Percentiles rank a stretch among this genome's conserved stretches.
Evolutionary conservation across 2,113 vertebrate species (phyloP).

Genomic region (Dolichallabes microphthalmus): DNA sequence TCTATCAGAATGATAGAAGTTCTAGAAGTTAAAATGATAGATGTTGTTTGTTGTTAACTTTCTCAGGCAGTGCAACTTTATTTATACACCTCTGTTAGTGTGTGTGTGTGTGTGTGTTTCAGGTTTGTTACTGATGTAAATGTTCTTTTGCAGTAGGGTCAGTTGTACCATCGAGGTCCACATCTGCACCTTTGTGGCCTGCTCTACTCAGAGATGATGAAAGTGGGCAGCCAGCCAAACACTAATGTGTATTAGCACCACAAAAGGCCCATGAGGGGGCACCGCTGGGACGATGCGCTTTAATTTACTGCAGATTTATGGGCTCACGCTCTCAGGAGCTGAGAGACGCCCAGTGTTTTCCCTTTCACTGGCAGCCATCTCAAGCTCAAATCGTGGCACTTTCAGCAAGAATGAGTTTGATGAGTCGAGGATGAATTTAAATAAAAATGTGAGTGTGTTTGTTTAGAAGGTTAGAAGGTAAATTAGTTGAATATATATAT

Average conservation of each 20-base stretch:
- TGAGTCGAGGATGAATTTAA: conserved; percentile 13
- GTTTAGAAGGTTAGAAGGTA: conserved; percentile 26
- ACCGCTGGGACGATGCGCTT: conserved; percentile 55
- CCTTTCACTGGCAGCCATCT: conserved; percentile 50
- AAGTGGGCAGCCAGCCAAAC: conserved; percentile 56
- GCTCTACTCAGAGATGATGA: conserved; percentile 52
- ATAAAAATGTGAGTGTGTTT: conserved; percentile 40
- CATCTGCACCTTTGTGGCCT: conserved; percentile 56
- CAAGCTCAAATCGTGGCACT: conserved; percentile 44
- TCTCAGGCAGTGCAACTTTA: neutral
- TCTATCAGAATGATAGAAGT: neutral
- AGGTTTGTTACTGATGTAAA: conserved; percentile 50
- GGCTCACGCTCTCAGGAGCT: conserved; percentile 41
- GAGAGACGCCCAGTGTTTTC: conserved; percentile 37
- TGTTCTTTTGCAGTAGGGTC: conserved; percentile 40
- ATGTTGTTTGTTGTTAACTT: neutral
- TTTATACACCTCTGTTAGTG: neutral
- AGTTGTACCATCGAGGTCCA: conserved; percentile 38
- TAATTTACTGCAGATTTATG: conserved; percentile 67
- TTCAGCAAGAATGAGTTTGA: conserved; percentile 30
- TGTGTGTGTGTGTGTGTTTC: neutral
- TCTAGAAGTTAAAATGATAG: too few relatives aligned
- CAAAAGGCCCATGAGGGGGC: conserved; percentile 55
- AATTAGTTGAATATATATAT: neutral
- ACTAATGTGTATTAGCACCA: conserved; percentile 64